phyloP scores from a whole-genome alignment of 2,113 vertebrate species.

The Pteronura brasiliensis region DNA sequence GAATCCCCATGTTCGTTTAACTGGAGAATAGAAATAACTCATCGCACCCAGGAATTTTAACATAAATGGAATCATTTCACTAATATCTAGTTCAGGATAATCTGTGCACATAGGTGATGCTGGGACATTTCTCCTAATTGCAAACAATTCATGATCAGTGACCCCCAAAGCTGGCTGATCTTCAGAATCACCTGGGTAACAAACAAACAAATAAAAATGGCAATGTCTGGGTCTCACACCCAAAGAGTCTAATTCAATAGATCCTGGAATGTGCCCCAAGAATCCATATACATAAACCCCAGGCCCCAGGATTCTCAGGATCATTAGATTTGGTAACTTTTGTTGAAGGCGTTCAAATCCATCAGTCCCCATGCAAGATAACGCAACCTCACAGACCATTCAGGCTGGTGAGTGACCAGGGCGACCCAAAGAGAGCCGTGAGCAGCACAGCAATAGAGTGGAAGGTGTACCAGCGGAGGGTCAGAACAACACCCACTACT shows the following conservation, averaged over 20 bases:
- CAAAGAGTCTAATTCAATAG: neutral
- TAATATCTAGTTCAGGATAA: neutral
- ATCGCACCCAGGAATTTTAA: neutral
- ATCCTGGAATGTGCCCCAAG: neutral
- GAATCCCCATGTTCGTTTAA: neutral
- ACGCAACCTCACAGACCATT: neutral
- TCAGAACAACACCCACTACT: neutral
- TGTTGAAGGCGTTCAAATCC: neutral
- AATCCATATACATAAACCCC: neutral
- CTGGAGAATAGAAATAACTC: neutral
- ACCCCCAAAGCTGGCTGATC: neutral
- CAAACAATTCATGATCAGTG: neutral
- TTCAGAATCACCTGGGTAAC: neutral
- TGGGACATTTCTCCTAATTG: neutral
- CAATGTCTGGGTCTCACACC: neutral
- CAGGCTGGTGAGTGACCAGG: neutral
- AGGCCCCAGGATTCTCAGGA: neutral
- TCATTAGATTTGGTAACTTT: neutral
- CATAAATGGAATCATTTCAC: neutral
- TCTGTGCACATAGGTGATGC: neutral
- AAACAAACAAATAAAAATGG: neutral
- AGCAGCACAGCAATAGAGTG: neutral
- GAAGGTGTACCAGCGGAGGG: neutral
- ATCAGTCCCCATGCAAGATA: neutral
- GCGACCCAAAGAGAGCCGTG: neutral